A percentile compares a stretch with the other conserved stretches of the same genome.
These are phyloP conservation scores for Drosophila watanabei DNA, from an alignment of 1,140 invertebrate species.

Conservation along the genomic window DNA sequence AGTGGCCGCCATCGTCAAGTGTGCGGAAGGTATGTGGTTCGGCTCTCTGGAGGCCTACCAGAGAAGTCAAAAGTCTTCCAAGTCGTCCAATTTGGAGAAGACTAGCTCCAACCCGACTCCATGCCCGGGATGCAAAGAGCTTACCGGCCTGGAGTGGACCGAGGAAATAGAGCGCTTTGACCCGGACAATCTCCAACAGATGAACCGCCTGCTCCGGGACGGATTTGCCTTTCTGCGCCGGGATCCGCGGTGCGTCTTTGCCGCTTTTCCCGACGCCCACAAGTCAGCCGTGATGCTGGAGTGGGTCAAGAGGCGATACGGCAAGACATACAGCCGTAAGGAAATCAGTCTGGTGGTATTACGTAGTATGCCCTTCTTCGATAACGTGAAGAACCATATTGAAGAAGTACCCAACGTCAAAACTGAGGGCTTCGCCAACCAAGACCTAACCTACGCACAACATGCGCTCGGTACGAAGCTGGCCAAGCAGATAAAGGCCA, in stretches of 20 bases:
- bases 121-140: neutral
- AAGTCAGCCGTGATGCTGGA: slow-evolving; percentile 24
- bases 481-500: neutral
- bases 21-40: slow-evolving; percentile 35
- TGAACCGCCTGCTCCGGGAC: slow-evolving; percentile 33
- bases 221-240: slow-evolving; percentile 14
- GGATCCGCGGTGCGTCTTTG: slow-evolving; percentile 45
- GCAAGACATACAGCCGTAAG: slow-evolving; percentile 21
- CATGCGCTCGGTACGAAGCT: fast-evolving
- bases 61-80: neutral
- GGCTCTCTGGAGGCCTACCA: slow-evolving; percentile 15
- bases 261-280: slow-evolving; percentile 39
- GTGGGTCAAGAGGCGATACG: slow-evolving; percentile 48
- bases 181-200: slow-evolving; percentile 21
- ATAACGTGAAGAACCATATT: neutral
- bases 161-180: slow-evolving; percentile 12
- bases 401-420: neutral
- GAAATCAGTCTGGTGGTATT: neutral
- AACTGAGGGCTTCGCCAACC: neutral
- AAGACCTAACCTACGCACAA: neutral
- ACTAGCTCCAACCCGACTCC: too few species aligned
- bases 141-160: neutral
- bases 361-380: neutral
- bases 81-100: too few species aligned
- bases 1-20: slow-evolving; percentile 34